Evolutionary conservation across 2,888 invertebrate genomes (phyloP).

Genomic region (Margaritifera margaritifera): DNA sequence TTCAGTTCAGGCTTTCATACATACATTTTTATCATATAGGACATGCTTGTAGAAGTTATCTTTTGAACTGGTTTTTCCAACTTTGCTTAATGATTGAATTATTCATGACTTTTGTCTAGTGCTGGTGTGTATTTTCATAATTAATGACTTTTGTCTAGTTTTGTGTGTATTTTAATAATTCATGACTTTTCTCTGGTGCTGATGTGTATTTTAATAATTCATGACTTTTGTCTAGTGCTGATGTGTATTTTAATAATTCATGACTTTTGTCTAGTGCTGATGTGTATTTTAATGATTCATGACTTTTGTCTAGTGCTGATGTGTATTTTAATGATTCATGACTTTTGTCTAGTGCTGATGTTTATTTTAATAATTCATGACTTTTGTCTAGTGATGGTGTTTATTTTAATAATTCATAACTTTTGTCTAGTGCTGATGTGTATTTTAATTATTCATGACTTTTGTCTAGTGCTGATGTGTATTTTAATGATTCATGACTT

Average conservation of each 20-base stretch:
- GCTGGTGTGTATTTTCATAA: background rate
- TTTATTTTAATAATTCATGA: background rate
- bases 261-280: background rate
- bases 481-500: background rate
- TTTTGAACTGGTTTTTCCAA: too few species aligned
- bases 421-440: background rate
- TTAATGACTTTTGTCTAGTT: background rate
- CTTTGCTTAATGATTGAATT: background rate
- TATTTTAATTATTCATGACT: slow-evolving; percentile 27
- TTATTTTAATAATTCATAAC: background rate
- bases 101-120: background rate
- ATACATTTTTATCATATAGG: too few species aligned
- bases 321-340: background rate
- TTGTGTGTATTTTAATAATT: background rate
- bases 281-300: background rate
- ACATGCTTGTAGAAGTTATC: too few species aligned
- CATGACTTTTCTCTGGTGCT: background rate
- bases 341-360: background rate
- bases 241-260: background rate
- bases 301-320: background rate
- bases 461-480: background rate
- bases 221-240: background rate
- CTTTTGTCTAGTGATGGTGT: background rate
- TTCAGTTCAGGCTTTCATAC: too few species aligned
- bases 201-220: background rate